Evolutionary conservation across 2,888 invertebrate species (phyloP).

Genomic region (Epinotia bilunana): DNA sequence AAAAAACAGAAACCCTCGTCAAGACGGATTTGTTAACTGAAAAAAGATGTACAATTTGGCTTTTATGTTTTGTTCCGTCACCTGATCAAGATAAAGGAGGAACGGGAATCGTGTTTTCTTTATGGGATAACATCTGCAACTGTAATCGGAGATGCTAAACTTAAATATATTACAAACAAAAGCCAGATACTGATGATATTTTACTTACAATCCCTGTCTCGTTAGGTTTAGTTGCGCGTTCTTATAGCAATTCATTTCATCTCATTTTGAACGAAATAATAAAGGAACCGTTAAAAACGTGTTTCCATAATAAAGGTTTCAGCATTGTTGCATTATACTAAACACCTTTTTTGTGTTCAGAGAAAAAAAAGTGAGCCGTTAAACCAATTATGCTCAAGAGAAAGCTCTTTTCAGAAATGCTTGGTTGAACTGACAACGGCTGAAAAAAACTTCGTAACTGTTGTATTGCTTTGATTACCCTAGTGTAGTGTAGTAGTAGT

Average conservation of each 20-base stretch:
- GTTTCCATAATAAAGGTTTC: slow-evolving; percentile 19
- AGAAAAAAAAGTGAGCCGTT: slow-evolving; percentile 6
- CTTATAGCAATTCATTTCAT: slow-evolving; percentile 1
- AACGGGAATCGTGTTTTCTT: slow-evolving; percentile 53
- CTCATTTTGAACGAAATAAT: slow-evolving; percentile 6
- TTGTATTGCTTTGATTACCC: slow-evolving; percentile 2
- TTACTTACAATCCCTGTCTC: background rate
- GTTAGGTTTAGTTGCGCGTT: background rate
- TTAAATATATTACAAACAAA: slow-evolving; percentile 19
- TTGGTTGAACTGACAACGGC: background rate
- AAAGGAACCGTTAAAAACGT: slow-evolving; percentile 4
- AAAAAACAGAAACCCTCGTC: slow-evolving; percentile 79
- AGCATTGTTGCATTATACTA: slow-evolving; percentile 20
- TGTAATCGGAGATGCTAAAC: slow-evolving; percentile 32
- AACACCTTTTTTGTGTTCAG: slow-evolving; percentile 17
- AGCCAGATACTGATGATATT: background rate
- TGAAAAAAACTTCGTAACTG: background rate
- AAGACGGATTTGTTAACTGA: slow-evolving; percentile 80
- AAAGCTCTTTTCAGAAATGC: slow-evolving; percentile 8
- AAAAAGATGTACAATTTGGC: slow-evolving; percentile 79
- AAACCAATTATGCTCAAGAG: slow-evolving; percentile 13
- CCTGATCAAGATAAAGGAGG: slow-evolving; percentile 71
- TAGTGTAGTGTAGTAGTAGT: no score
- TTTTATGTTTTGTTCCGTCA: slow-evolving; percentile 78
- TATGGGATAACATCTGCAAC: slow-evolving; percentile 27